phyloP scores from a whole-genome alignment of 1,140 invertebrate species.

The Bombus sylvicola region DNA sequence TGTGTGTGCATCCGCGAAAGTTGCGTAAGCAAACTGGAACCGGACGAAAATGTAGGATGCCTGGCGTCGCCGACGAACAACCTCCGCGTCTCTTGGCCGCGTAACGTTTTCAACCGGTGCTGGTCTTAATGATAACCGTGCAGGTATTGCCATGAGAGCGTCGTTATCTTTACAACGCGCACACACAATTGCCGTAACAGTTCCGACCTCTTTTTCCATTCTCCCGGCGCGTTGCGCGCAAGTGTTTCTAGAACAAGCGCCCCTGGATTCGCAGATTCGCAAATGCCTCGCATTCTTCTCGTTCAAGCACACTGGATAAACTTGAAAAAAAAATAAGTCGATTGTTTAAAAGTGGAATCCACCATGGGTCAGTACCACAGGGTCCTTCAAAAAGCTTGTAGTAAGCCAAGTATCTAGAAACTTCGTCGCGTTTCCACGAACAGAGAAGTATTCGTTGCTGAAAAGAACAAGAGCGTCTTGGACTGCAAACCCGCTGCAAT shows the following conservation, averaged over 20 bases:
- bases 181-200: slow-evolving; percentile 61
- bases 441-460: background rate
- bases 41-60: slow-evolving; percentile 33
- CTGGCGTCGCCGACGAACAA: background rate
- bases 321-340: background rate
- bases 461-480: background rate
- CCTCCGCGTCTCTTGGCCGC: background rate
- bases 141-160: slow-evolving; percentile 56
- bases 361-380: background rate
- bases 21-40: slow-evolving; percentile 27
- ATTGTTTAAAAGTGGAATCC: slow-evolving; percentile 24
- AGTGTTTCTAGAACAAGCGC: slow-evolving; percentile 34
- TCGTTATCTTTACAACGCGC: slow-evolving; percentile 64
- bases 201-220: slow-evolving; percentile 64
- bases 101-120: slow-evolving; percentile 8
- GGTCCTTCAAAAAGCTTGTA: background rate
- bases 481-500: background rate
- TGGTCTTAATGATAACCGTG: slow-evolving; percentile 64
- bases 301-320: background rate
- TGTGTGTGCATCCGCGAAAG: background rate
- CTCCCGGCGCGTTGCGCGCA: slow-evolving; percentile 28
- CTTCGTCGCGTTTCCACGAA: background rate
- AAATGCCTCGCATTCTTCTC: slow-evolving; percentile 24
- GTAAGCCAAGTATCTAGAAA: background rate
- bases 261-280: background rate